A percentile compares a stretch with the other conserved stretches of the same genome.
These are phyloP conservation scores for Leucophenga montana DNA, from an alignment of 2,888 invertebrate species.

Conservation along the genomic window DNA sequence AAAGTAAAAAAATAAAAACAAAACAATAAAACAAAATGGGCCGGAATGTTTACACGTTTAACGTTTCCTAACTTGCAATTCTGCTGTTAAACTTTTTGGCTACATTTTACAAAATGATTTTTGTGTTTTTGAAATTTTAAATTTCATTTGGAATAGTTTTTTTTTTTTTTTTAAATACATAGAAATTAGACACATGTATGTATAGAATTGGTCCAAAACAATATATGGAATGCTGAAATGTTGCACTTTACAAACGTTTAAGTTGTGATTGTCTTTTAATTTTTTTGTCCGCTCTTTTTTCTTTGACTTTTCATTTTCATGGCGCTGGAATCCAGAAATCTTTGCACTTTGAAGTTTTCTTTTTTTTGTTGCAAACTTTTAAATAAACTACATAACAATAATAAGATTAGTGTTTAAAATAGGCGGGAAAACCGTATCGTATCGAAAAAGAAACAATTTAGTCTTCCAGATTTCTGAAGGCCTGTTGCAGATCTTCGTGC, in stretches of 20 bases:
- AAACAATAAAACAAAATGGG: constrained; percentile 51
- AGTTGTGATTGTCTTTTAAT: constrained; percentile 1
- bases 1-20: no score
- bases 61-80: constrained; percentile 28
- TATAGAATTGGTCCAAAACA: constrained; percentile 4
- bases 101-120: constrained; percentile 11
- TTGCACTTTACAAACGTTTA: constrained; percentile 21
- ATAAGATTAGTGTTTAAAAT: constrained; percentile 54
- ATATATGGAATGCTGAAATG: constrained; percentile 27
- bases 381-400: constrained; percentile 66
- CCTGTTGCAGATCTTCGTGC: constrained; percentile 96
- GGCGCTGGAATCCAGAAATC: constrained; percentile 37
- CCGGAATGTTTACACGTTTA: constrained; percentile 62
- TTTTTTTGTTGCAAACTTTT: constrained; percentile 41
- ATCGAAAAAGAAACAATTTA: constrained; percentile 74
- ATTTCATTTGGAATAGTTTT: background rate
- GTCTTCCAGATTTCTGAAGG: constrained; percentile 99
- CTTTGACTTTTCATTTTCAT: constrained; percentile 53
- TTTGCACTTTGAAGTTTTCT: constrained; percentile 46
- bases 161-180: background rate
- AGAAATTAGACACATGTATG: background rate
- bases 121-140: background rate
- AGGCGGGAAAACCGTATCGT: background rate
- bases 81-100: background rate
- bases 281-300: constrained; percentile 43